These are phyloP conservation scores for Butorides virescens DNA, from an alignment of 2,113 vertebrate genomes.

Conservation along the genomic window DNA sequence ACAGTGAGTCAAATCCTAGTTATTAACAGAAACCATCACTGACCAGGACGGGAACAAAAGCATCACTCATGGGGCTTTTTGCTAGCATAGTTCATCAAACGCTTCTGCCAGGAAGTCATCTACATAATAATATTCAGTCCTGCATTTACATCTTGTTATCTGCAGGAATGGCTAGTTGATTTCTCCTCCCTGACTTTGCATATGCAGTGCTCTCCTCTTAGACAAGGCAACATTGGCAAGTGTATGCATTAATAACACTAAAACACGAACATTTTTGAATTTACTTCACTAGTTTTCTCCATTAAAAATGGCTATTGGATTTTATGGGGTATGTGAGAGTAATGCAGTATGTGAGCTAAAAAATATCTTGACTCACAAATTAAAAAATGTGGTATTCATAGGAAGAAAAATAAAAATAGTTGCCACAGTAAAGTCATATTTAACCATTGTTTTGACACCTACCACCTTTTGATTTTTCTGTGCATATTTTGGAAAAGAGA, in stretches of 20 bases:
- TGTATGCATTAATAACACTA: neutral
- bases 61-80: neutral
- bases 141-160: conserved; percentile 3
- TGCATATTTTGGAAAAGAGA: neutral
- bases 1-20: conserved; percentile 5
- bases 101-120: neutral
- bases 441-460: neutral
- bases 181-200: neutral
- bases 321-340: neutral
- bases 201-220: neutral
- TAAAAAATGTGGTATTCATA: neutral
- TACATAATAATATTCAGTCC: neutral
- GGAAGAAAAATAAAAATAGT: neutral
- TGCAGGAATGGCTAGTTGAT: neutral
- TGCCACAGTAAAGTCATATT: neutral
- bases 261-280: neutral
- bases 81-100: neutral
- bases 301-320: neutral
- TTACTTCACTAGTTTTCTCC: neutral
- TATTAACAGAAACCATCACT: neutral
- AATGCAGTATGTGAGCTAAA: neutral
- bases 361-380: neutral
- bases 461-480: neutral
- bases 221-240: neutral
- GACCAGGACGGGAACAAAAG: neutral